Percentiles rank a stretch among this genome's conserved stretches.
These are phyloP conservation scores for Machimus rusticus DNA, from an alignment of 2,888 invertebrate genomes.

Conservation along the genomic window DNA sequence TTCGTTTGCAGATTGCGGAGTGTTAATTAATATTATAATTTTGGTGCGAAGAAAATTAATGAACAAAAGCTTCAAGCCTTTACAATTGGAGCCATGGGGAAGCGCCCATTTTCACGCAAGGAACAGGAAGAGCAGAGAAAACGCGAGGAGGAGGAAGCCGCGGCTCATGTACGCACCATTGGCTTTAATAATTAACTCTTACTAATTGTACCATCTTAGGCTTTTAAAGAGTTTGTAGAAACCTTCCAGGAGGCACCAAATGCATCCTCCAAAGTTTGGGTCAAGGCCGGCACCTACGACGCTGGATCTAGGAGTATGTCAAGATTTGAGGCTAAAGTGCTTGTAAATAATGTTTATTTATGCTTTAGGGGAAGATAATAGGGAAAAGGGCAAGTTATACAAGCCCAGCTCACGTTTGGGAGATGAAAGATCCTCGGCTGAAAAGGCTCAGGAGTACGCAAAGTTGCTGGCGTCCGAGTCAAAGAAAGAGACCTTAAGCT, in stretches of 20 bases:
- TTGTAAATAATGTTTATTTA: background rate
- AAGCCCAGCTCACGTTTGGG: constrained; percentile 85
- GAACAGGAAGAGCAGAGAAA: constrained; percentile 86
- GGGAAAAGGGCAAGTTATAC: constrained; percentile 89
- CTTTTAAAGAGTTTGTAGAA: constrained; percentile 96
- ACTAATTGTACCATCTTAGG: constrained; percentile 64
- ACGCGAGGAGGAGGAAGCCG: constrained; percentile 89
- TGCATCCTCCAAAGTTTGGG: constrained; percentile 90
- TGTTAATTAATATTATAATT: background rate
- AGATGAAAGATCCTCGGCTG: constrained; percentile 70
- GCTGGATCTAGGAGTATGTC: constrained; percentile 86
- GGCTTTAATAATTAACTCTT: background rate
- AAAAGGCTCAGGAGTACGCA: constrained; percentile 75
- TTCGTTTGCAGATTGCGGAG: background rate
- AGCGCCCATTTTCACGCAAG: constrained; percentile 76
- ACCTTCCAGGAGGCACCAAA: constrained; percentile 91
- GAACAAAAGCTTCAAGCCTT: constrained; percentile 81
- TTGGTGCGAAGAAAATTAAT: constrained; percentile 66
- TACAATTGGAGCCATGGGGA: constrained; percentile 77
- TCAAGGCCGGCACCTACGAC: constrained; percentile 97
- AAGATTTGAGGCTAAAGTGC: background rate
- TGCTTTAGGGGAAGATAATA: constrained; percentile 80
- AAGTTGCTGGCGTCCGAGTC: constrained; percentile 69
- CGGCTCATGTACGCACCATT: constrained; percentile 75
- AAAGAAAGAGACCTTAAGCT: constrained; percentile 68